A percentile compares a stretch with the other conserved stretches of the same genome.
phyloP scores from a whole-genome alignment of 2,797 vertebrate species.

The Halcyon smyrnensis region DNA sequence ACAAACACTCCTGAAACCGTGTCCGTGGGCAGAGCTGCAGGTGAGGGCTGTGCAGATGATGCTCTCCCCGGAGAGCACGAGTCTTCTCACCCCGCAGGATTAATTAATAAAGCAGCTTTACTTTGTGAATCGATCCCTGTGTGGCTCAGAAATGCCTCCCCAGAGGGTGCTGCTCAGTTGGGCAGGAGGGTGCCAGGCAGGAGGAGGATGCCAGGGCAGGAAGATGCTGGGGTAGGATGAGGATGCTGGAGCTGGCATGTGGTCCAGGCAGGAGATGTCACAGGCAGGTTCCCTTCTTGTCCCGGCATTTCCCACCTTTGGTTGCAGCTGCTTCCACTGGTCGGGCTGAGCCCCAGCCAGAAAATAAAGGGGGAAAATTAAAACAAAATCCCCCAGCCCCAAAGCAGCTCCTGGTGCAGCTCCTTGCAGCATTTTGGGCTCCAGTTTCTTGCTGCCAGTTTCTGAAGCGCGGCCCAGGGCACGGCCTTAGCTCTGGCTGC shows the following conservation, averaged over 20 bases:
- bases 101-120: background rate
- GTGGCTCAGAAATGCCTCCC: background rate
- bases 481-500: background rate
- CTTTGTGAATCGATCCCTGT: background rate
- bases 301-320: background rate
- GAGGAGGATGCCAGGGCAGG: background rate
- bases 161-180: background rate
- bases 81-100: background rate
- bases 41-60: background rate
- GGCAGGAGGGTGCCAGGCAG: background rate
- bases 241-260: background rate
- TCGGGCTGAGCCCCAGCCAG: background rate
- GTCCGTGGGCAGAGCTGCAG: background rate
- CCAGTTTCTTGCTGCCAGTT: background rate
- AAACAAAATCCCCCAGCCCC: background rate
- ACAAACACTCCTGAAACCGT: rapidly evolving
- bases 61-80: background rate
- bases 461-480: background rate
- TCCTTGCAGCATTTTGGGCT: background rate
- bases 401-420: background rate
- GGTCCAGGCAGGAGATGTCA: background rate
- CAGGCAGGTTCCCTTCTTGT: background rate
- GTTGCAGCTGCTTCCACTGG: background rate
- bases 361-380: background rate
- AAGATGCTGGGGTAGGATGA: background rate